These are phyloP conservation scores for Erythrocercus mccallii DNA, from an alignment of 2,113 vertebrate species.

Conservation along the genomic window DNA sequence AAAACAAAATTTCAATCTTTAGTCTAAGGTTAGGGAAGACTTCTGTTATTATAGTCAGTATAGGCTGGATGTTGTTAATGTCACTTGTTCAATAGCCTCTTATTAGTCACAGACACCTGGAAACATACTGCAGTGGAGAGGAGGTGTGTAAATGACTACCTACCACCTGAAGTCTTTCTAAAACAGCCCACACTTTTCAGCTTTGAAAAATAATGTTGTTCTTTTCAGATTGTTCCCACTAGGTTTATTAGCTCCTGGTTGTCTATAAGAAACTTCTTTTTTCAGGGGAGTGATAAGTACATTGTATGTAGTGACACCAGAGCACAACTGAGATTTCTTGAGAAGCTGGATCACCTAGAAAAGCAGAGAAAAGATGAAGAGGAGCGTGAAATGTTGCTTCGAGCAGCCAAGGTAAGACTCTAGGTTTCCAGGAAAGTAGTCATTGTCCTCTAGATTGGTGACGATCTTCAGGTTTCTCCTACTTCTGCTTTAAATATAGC, in stretches of 20 bases:
- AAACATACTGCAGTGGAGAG: not conserved
- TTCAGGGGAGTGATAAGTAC: constrained; percentile 80
- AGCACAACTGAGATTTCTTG: constrained; percentile 89
- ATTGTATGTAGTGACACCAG: constrained; percentile 80
- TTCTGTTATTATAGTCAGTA: not conserved
- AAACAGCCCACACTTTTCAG: not conserved
- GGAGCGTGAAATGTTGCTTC: constrained; percentile 83
- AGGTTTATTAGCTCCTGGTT: not conserved
- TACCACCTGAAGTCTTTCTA: not conserved
- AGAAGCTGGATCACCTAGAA: constrained; percentile 86
- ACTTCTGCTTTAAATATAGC: not conserved
- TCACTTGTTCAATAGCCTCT: not conserved
- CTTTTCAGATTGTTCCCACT: not conserved
- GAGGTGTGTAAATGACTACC: not conserved
- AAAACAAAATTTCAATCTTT: not conserved
- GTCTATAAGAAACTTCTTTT: not conserved
- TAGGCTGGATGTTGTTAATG: not conserved
- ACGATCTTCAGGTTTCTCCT: not conserved
- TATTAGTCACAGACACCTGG: not conserved
- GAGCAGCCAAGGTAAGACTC: constrained; percentile 82
- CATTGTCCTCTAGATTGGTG: not conserved
- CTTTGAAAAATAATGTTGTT: not conserved
- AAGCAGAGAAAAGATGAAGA: constrained; percentile 84
- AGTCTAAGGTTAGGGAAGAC: not conserved
- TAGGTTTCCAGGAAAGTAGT: not conserved